Evolutionary conservation across 2,888 invertebrate species (phyloP).

Genomic region (Encarsia formosa): DNA sequence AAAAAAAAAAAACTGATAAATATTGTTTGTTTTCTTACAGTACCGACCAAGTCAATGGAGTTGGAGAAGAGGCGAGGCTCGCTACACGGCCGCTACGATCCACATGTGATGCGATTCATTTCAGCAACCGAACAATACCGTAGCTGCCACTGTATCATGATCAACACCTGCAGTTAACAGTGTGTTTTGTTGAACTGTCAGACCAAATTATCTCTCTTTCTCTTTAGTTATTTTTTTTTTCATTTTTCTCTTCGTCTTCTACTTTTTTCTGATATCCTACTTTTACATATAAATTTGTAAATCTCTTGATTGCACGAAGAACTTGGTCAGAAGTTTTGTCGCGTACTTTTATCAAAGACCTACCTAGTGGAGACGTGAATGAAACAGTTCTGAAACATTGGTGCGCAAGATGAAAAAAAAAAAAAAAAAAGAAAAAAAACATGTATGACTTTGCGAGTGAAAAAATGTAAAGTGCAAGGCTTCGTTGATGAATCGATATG

Average conservation of each 20-base stretch:
- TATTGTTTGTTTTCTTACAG: slow-evolving; percentile 55
- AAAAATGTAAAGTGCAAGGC: no score
- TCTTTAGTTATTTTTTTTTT: slow-evolving; percentile 38
- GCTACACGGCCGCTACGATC: slow-evolving; percentile 91
- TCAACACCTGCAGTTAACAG: slow-evolving; percentile 32
- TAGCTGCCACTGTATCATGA: slow-evolving; percentile 1
- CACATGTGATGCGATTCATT: slow-evolving; percentile 68
- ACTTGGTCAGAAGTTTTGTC: no score
- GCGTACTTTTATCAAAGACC: no score
- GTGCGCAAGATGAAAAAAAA: no score
- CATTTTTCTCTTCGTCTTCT: slow-evolving; percentile 6
- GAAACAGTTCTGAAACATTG: no score
- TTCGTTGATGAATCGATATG: no score
- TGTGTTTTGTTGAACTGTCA: slow-evolving; percentile 34
- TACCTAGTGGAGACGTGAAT: no score
- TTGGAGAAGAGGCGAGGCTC: slow-evolving; percentile 86
- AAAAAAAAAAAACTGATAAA: slow-evolving; percentile 3
- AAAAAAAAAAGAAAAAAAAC: no score
- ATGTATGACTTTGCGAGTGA: no score
- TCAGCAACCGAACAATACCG: slow-evolving; percentile 7
- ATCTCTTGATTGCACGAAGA: no score
- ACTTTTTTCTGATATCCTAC: no score
- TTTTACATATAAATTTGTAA: no score
- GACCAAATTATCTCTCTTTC: slow-evolving; percentile 38
- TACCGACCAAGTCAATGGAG: slow-evolving; percentile 94